Percentiles rank a stretch among this genome's conserved stretches.
Evolutionary conservation across 2,888 invertebrate species (phyloP).

Genomic region (Tetragonisca angustula): DNA sequence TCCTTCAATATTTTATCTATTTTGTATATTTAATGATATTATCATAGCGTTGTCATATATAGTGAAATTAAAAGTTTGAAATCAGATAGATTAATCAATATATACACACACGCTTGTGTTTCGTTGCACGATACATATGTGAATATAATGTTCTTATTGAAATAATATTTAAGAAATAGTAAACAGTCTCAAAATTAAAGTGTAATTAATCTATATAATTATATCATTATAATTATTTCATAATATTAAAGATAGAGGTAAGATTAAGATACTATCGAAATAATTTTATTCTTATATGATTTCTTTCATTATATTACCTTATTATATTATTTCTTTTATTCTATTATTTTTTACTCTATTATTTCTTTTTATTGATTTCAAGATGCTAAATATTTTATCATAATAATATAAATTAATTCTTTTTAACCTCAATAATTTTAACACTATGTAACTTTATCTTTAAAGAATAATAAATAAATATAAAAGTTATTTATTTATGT

Average conservation of each 20-base stretch:
- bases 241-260: conserved; percentile 13
- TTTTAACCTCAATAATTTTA: background rate
- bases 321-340: too few species aligned
- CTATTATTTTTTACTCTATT: background rate
- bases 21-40: background rate
- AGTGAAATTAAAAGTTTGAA: background rate
- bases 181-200: background rate
- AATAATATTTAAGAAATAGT: background rate
- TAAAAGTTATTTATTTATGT: background rate
- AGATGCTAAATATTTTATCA: background rate
- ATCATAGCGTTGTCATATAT: background rate
- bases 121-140: background rate
- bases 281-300: background rate
- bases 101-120: background rate
- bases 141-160: background rate
- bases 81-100: background rate
- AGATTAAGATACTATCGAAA: background rate
- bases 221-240: background rate
- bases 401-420: background rate
- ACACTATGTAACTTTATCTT: background rate
- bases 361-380: background rate
- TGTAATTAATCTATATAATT: background rate
- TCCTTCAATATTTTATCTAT: too few species aligned
- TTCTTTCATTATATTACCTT: background rate
- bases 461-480: background rate